Base-by-base conservation (phyloP, 2,888 invertebrate species). In the Scaptomyza flava region DNA sequence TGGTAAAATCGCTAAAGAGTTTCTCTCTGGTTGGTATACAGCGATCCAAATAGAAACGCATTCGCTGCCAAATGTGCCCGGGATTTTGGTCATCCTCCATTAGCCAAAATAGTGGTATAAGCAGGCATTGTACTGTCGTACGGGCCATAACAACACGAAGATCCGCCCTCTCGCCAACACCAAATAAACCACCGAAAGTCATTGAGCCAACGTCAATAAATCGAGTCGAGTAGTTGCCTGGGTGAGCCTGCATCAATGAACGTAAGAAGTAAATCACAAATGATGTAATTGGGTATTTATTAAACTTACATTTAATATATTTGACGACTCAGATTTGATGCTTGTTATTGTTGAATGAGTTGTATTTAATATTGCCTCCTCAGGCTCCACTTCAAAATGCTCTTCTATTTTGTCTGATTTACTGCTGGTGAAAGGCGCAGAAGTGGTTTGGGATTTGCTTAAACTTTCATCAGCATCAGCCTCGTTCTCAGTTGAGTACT, bases 21-120 rank as follows among this genome's bases (percentile, higher is more conserved):
- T 72, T 64, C 64, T 89, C 73, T 3, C 91, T 69, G 2, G 91
- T 90, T 7, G 92, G 92, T 53, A 92, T 89, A 6, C 87, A 89
- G 3, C 88, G 72, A 42, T 92, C 82, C 33, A 92, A 71, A 51
- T 90, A 90, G 68, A 91, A 90, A 9, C 86, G 72, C 58, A 89
- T 85, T 9, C 91, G 81, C 56, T 91, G 90, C 92, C 92, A 92
- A n/a, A 91, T 83, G 57, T 91, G 90, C 0, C 91, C 91, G 6
- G 89, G 90, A 74, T 92, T 92, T 68, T 92, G 92, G 0, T 85
- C 72, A 23, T 90, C 94, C 79, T 95, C 94, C 50, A 94, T 89
- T 7, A 96, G 91, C 95, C 95, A 96, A 80, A 95, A 94, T 65
- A 94, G 93, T 0, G 96, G 96, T 59, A 96, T 90, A 30, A 96